Conservation (phyloP, 1,140 invertebrate species). For the Panagrolaimus sp. region DNA sequence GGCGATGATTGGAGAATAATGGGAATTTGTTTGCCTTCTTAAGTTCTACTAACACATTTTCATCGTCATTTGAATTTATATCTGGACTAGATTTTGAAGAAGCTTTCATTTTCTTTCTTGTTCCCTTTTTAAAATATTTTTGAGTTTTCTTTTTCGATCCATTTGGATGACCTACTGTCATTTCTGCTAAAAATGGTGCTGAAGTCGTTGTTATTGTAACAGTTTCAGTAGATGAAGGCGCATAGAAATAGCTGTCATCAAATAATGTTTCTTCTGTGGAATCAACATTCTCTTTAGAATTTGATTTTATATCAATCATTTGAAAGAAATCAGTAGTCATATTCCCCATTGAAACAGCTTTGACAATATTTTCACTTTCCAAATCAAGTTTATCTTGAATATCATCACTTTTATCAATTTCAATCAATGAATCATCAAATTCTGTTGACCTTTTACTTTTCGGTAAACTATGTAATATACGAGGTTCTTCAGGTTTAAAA, state of each 20-base stretch:
- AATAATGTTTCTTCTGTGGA: background rate
- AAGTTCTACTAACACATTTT: background rate
- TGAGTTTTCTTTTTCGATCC: background rate
- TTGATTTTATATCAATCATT: background rate
- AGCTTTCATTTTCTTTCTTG: background rate
- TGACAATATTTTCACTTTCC: background rate
- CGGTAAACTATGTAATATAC: constrained; percentile 8
- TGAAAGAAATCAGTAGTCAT: background rate
- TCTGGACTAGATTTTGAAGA: too few relatives aligned
- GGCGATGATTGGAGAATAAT: background rate
- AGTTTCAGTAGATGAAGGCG: background rate
- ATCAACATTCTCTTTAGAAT: background rate
- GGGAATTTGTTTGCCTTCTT: background rate
- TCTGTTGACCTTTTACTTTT: background rate
- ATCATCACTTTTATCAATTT: too few relatives aligned
- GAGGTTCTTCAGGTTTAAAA: constrained; percentile 19
- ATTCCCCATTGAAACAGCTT: background rate
- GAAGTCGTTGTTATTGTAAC: background rate
- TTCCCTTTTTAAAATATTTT: background rate
- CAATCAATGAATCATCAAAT: too few relatives aligned
- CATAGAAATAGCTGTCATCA: constrained; percentile 2
- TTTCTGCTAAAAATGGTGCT: background rate
- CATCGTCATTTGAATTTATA: background rate
- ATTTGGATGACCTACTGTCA: too few relatives aligned
- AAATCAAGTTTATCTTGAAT: background rate